Evolutionary conservation across 2,797 vertebrate genomes (phyloP), one percentile per base, ranked within the genome.

Genomic region (Falco cherrug): DNA sequence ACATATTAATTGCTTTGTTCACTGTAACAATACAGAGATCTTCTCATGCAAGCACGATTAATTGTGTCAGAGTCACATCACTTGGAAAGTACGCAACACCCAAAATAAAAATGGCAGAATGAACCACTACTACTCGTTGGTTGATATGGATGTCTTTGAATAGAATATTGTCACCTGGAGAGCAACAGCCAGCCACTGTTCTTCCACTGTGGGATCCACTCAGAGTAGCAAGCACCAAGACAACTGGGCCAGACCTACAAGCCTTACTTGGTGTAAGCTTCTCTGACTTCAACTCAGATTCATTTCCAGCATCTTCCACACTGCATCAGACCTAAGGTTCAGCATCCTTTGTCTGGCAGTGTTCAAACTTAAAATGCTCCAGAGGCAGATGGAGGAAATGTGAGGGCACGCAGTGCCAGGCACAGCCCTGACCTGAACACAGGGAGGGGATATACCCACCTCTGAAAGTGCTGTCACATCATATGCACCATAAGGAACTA

Each of bases 1-100:
- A 97, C 73, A 97, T 98, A 98, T 98, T 98, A 97, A 98, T 98
- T 97, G 95, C 97, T 97, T 98, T 97, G 96, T 97, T 98, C 98
- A 97, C 95, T 95, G 93, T 96, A 97, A 96, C 90, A 97, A 96
- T 95, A 86, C 78, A 83, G 95, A 93, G 96, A 96, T 92, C 85
- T 81, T 91, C 94, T 96, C 89, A 97, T 69, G 92, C 61, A 84
- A 96, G 89, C 84, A 90, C 31, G 2, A 91, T 86, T 94, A 87
- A 94, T 96, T 96, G 94, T 91, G 80, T 63, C 90, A 90, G 88
- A 96, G 94, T 65, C 86, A 31, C 81, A 93, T 96, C 82, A 68
- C 71, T 84, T 77, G 94, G 65, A 65, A 94, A 96, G 84, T 54
- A 63, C 31, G 82, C 53, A 67, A 35, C 18, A 67, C 39, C 54